phyloP scores from a whole-genome alignment of 2,113 vertebrate species.

The Acinonyx jubatus region DNA sequence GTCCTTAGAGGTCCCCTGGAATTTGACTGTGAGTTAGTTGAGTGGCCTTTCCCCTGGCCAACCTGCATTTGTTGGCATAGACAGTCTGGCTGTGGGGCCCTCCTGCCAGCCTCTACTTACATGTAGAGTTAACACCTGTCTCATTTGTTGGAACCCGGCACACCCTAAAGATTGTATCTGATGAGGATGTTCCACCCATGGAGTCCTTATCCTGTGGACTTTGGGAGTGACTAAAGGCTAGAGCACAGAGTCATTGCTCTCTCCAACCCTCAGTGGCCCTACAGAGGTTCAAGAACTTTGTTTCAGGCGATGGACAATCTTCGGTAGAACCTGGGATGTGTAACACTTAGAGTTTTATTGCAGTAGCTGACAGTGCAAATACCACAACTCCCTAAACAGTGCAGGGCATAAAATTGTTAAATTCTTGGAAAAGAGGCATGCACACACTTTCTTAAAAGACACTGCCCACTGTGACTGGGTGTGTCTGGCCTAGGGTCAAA shows the following conservation, averaged over 20 bases:
- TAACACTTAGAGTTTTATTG: conserved; percentile 14
- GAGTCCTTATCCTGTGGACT: conserved; percentile 33
- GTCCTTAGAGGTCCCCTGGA: not conserved
- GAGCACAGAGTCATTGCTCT: not conserved
- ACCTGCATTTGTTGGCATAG: not conserved
- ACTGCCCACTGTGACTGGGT: not conserved
- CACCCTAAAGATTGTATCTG: not conserved
- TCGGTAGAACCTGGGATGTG: not conserved
- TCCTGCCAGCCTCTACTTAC: not conserved
- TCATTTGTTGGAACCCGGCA: not conserved
- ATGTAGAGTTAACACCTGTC: not conserved
- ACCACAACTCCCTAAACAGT: not conserved
- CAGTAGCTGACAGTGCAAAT: not conserved
- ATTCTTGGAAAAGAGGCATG: not conserved
- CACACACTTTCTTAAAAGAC: not conserved
- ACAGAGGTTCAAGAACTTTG: not conserved
- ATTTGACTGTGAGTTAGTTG: not conserved
- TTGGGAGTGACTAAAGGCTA: not conserved
- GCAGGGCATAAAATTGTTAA: not conserved
- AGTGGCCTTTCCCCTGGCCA: not conserved
- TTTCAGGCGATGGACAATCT: not conserved
- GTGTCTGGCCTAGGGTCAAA: conserved; percentile 52
- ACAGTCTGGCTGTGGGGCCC: not conserved
- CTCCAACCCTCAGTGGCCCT: not conserved
- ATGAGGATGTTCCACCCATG: not conserved